phyloP scores from a whole-genome alignment of 2,797 vertebrate genomes.

The Lagorchestes hirsutus region DNA sequence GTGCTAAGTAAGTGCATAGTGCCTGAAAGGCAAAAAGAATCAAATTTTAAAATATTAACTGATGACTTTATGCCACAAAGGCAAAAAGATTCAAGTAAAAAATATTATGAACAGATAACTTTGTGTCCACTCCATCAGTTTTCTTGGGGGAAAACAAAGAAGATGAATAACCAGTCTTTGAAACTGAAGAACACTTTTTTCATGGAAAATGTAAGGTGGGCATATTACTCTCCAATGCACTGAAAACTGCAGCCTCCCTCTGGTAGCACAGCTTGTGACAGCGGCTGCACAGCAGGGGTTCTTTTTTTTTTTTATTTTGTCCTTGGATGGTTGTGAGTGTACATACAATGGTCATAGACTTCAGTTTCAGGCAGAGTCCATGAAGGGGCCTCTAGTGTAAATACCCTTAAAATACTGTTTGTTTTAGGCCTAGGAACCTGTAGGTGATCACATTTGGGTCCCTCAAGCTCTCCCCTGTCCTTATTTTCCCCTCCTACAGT shows the following conservation, averaged over 20 bases:
- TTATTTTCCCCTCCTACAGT: too few species aligned
- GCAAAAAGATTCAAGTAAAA: background rate
- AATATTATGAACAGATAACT: background rate
- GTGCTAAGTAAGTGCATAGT: background rate
- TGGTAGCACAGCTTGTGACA: background rate
- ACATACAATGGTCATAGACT: too few species aligned
- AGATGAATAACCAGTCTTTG: background rate
- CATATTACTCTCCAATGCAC: background rate
- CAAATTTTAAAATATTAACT: background rate
- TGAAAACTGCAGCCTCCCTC: background rate
- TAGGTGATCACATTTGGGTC: too few species aligned
- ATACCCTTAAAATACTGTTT: too few species aligned
- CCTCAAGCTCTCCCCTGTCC: too few species aligned
- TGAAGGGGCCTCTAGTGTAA: too few species aligned
- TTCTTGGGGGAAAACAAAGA: constrained; percentile 7
- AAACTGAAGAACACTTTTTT: constrained; percentile 51
- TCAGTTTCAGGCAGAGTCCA: too few species aligned
- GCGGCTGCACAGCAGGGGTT: background rate
- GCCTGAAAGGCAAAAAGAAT: background rate
- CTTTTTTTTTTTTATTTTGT: background rate
- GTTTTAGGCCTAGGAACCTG: too few species aligned
- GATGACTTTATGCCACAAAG: background rate
- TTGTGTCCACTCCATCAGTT: background rate
- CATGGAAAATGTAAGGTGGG: constrained; percentile 18
- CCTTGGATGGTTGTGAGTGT: too few species aligned